phyloP scores from a whole-genome alignment of 2,797 vertebrate species.

The Pteropus rufus region DNA sequence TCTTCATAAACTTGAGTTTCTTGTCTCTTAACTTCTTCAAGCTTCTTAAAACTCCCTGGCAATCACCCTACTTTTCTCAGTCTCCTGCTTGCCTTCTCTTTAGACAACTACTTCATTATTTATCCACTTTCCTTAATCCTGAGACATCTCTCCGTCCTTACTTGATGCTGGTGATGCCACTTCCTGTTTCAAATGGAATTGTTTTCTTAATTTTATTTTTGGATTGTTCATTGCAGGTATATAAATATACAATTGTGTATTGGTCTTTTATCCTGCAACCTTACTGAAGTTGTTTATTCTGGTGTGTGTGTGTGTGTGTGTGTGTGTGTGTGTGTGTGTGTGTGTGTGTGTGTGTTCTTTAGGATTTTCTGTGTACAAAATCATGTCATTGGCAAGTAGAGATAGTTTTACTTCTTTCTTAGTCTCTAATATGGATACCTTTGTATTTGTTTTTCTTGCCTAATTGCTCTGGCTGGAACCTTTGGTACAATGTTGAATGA shows the following conservation, averaged over 20 bases:
- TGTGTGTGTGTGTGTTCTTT: not conserved
- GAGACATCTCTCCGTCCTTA: not conserved
- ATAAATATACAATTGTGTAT: not conserved
- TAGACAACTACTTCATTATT: rapidly evolving
- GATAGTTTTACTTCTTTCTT: not conserved
- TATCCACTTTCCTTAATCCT: not conserved
- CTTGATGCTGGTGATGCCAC: not conserved
- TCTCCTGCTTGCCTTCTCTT: not conserved
- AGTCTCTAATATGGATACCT: not conserved
- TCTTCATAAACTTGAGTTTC: not conserved
- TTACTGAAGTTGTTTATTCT: not conserved
- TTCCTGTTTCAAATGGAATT: not conserved
- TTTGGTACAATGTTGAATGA: not conserved
- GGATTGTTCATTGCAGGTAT: not conserved
- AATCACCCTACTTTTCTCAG: rapidly evolving
- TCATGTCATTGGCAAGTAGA: not conserved
- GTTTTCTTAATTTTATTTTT: not conserved
- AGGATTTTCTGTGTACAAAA: not conserved
- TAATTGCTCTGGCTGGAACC: not conserved
- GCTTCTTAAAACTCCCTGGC: not conserved
- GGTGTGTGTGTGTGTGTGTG: not conserved
- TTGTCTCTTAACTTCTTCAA: not conserved
- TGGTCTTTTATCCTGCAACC: not conserved
- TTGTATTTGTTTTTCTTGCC: not conserved
- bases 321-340: not conserved